Percentiles rank a stretch among this genome's conserved stretches.
Conservation (phyloP, 2,797 vertebrate genomes). For the Esox masquinongy region DNA sequence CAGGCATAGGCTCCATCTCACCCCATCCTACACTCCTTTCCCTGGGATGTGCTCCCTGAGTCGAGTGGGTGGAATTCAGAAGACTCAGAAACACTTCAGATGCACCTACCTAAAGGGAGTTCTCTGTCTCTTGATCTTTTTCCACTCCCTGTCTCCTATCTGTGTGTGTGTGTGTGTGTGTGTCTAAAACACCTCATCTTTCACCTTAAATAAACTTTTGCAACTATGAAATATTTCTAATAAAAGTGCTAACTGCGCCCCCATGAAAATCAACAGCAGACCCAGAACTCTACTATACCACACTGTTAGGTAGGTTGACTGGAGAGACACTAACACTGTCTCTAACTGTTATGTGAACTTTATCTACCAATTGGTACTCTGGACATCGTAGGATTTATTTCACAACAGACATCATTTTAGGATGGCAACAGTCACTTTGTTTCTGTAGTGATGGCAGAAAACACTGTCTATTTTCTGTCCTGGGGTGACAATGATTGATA, state of each 20-base stretch:
- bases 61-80: conserved; percentile 4
- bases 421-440: background rate
- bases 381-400: background rate
- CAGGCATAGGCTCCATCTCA: conserved; percentile 34
- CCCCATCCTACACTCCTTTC: conserved; percentile 32
- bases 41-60: background rate
- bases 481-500: background rate
- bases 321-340: background rate
- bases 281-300: background rate
- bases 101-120: background rate
- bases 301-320: background rate
- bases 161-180: background rate
- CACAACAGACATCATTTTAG: background rate
- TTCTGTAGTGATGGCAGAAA: too few relatives aligned
- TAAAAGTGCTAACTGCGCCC: background rate
- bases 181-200: conserved; percentile 1
- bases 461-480: background rate
- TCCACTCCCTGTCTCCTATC: background rate
- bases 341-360: background rate
- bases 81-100: background rate
- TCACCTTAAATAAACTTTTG: conserved; percentile 8
- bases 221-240: background rate
- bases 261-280: background rate
- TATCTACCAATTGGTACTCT: background rate
- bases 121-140: background rate